Evolutionary conservation across 2,797 vertebrate species (phyloP).

Genomic region (Loris lydekkerianus): DNA sequence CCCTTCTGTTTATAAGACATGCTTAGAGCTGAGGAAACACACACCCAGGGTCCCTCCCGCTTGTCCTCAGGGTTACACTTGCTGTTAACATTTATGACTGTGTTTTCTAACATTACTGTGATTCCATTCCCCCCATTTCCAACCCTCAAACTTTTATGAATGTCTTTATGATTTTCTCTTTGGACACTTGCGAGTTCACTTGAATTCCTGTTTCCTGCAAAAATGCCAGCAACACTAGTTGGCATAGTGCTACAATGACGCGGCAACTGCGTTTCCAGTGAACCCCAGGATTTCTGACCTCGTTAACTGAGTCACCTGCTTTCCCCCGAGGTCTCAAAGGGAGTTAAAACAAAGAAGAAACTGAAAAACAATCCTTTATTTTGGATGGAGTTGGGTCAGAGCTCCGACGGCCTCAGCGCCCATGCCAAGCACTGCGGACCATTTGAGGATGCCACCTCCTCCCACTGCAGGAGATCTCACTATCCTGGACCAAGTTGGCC

Average conservation of each 20-base stretch:
- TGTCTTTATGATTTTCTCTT: not conserved
- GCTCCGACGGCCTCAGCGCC: too few species aligned
- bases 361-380: not conserved
- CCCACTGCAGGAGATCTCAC: not conserved
- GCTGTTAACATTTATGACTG: accelerated
- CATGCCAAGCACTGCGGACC: accelerated
- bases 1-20: too few species aligned
- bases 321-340: not conserved
- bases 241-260: accelerated
- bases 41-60: not conserved
- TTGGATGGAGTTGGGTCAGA: not conserved
- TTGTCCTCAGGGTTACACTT: not conserved
- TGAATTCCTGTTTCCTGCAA: not conserved
- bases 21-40: not conserved
- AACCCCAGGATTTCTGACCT: not conserved
- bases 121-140: not conserved
- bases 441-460: not conserved
- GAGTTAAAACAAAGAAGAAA: not conserved
- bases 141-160: not conserved
- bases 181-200: not conserved
- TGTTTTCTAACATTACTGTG: not conserved
- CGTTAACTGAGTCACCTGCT: not conserved
- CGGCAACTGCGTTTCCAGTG: accelerated
- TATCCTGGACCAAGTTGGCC: not conserved
- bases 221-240: accelerated